Evolutionary conservation across 92 coral and sea anemone genomes (phyloP).

Genomic region (Umimayanthus kanabou): DNA sequence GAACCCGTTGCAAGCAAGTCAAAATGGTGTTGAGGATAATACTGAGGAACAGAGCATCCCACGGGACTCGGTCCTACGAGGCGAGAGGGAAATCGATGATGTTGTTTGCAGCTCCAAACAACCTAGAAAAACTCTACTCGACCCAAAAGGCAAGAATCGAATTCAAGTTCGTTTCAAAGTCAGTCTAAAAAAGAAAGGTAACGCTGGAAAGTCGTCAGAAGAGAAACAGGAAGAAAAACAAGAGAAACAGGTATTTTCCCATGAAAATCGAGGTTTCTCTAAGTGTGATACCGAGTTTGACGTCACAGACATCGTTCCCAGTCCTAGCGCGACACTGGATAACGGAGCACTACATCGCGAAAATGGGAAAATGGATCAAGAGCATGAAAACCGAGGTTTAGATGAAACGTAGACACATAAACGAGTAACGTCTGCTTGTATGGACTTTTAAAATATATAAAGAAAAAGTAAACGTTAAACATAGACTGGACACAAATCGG

Average conservation of each 20-base stretch:
- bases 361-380: background rate
- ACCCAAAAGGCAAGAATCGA: background rate
- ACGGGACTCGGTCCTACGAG: background rate
- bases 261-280: conserved; percentile 10
- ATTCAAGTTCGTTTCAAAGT: conserved; percentile 10
- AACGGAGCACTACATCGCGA: background rate
- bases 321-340: background rate
- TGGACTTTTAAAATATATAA: too few relatives aligned
- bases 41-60: background rate
- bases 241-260: background rate
- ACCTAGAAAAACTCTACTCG: background rate
- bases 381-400: conserved; percentile 1
- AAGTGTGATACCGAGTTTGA: background rate
- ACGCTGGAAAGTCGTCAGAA: background rate
- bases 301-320: background rate
- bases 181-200: background rate
- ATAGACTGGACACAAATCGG: too few relatives aligned
- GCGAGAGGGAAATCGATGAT: background rate
- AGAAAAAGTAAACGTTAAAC: too few relatives aligned
- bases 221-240: background rate
- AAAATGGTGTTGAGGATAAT: background rate
- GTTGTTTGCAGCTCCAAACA: background rate
- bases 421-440: too few relatives aligned
- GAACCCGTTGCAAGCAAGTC: background rate
- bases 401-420: background rate